A percentile compares a stretch with the other conserved stretches of the same genome.
Evolutionary conservation across 2,113 vertebrate genomes (phyloP).

Genomic region (Acanthisitta chloris): DNA sequence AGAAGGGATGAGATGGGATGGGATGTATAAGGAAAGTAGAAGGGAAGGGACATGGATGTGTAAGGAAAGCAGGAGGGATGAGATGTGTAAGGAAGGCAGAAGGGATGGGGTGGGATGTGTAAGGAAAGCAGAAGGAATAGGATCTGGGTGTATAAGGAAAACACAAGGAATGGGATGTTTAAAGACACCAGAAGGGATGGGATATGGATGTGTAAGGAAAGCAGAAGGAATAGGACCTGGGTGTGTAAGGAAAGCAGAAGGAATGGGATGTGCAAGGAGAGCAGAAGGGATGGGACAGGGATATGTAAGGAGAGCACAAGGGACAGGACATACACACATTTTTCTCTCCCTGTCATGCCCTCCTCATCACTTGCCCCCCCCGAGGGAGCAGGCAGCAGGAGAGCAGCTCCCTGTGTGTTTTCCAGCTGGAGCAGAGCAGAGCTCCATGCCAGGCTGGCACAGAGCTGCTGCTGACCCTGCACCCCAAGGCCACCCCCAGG

Average conservation of each 20-base stretch:
- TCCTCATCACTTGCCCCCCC: not conserved
- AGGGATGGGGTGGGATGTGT: too few species aligned
- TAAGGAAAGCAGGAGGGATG: too few species aligned
- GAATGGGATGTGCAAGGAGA: too few species aligned
- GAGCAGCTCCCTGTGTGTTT: not conserved
- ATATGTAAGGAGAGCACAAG: not conserved
- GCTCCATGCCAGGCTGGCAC: not conserved
- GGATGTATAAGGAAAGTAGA: not conserved
- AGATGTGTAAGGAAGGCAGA: too few species aligned
- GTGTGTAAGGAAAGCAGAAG: too few species aligned
- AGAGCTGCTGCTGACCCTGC: not conserved
- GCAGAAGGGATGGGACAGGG: not conserved
- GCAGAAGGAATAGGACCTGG: too few species aligned
- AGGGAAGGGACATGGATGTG: too few species aligned
- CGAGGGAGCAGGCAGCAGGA: not conserved
- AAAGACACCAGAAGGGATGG: not conserved
- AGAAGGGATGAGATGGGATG: not conserved
- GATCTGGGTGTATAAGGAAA: not conserved
- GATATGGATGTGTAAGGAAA: not conserved
- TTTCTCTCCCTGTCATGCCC: not conserved
- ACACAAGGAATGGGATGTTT: too few species aligned
- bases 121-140: too few species aligned
- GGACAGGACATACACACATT: too few species aligned
- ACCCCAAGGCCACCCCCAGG: not conserved
- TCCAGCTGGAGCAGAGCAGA: not conserved